Evolutionary conservation across 2,113 vertebrate species (phyloP).

Genomic region (Epinephelus lanceolatus): DNA sequence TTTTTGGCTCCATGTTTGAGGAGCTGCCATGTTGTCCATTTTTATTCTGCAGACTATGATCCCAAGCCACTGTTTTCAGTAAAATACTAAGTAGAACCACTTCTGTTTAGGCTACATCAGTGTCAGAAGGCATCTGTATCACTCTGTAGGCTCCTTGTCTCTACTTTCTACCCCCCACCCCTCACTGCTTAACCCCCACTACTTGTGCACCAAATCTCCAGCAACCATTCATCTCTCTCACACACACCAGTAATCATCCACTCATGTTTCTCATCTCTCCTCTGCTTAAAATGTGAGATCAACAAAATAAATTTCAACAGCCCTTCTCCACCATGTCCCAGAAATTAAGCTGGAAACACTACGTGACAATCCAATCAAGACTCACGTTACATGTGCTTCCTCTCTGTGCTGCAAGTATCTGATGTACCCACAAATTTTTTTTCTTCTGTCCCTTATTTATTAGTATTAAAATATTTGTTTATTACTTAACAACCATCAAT

Average conservation of each 20-base stretch:
- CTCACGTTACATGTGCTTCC: neutral
- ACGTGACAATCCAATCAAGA: conserved; percentile 18
- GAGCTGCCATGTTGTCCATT: too few relatives aligned
- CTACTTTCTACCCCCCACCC: conserved; percentile 21
- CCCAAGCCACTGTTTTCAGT: neutral
- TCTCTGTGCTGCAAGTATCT: neutral
- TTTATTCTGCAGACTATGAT: neutral
- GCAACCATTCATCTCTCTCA: conserved; percentile 7
- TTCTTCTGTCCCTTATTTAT: too few relatives aligned
- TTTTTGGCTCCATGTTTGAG: too few relatives aligned
- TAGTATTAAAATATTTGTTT: too few relatives aligned
- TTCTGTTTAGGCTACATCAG: conserved; percentile 25
- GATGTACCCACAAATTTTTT: neutral
- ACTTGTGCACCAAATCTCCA: conserved; percentile 24
- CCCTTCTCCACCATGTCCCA: conserved; percentile 23
- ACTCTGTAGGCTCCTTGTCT: conserved; percentile 20
- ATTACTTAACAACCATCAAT: too few relatives aligned
- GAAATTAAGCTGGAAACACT: conserved; percentile 4
- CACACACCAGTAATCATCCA: conserved; percentile 33
- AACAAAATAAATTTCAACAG: conserved; percentile 37
- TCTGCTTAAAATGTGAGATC: conserved; percentile 48
- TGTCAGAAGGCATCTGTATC: conserved; percentile 7
- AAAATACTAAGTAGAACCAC: neutral
- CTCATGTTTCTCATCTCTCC: conserved; percentile 18
- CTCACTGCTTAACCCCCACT: neutral